Conservation (phyloP, 2,888 invertebrate genomes). For the Drosophila nigricruria region DNA sequence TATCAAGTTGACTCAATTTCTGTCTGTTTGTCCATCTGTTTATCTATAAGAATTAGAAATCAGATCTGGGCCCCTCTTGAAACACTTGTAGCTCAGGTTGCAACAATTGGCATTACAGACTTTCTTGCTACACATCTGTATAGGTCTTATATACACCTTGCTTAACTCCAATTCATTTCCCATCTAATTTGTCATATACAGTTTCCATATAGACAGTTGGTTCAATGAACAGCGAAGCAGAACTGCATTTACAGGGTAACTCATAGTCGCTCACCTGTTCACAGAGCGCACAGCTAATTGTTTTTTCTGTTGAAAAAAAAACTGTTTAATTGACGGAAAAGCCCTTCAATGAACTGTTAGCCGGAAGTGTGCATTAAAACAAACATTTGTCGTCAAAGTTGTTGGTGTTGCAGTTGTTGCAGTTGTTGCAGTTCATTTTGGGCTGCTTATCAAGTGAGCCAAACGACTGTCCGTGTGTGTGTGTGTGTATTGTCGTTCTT, state of each 20-base stretch:
- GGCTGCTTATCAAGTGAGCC: slow-evolving; percentile 12
- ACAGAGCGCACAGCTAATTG: background rate
- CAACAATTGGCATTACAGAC: no score
- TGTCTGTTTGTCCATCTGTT: no score
- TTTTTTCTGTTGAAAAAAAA: slow-evolving; percentile 29
- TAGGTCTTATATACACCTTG: no score
- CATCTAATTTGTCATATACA: no score
- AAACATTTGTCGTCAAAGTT: slow-evolving; percentile 23
- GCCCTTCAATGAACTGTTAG: slow-evolving; percentile 38
- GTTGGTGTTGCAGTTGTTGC: slow-evolving; percentile 12
- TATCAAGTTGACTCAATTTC: background rate
- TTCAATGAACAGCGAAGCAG: background rate
- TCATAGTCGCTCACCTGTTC: background rate
- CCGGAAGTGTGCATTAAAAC: slow-evolving; percentile 53
- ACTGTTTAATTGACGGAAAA: slow-evolving; percentile 67
- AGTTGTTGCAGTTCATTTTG: slow-evolving; percentile 43
- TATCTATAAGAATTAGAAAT: no score
- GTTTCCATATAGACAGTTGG: no score
- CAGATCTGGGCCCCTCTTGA: no score
- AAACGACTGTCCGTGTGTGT: background rate
- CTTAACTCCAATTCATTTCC: no score
- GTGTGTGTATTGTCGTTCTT: background rate
- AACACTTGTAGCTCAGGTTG: no score
- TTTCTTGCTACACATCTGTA: no score
- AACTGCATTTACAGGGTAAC: background rate